These are phyloP conservation scores for Julus scanicus DNA, from an alignment of 2,888 invertebrate genomes.

Conservation along the genomic window DNA sequence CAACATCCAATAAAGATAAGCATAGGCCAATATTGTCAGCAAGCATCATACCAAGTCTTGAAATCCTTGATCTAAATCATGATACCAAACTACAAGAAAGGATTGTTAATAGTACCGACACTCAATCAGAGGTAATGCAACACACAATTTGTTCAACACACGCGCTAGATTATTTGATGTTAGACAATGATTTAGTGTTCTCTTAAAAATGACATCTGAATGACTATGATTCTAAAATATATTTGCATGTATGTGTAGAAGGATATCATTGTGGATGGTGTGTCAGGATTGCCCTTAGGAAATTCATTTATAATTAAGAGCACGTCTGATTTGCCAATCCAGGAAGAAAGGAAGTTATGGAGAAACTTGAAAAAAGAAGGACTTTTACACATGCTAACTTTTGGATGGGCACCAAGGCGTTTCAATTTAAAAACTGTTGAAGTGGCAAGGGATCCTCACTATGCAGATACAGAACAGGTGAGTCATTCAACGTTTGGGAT, in stretches of 20 bases:
- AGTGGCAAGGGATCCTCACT: neutral
- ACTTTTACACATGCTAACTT: conserved; percentile 39
- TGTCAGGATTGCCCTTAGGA: neutral
- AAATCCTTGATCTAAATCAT: neutral
- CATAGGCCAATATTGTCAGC: neutral
- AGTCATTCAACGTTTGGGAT: neutral
- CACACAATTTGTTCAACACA: neutral
- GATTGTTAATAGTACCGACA: neutral
- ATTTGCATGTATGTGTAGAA: neutral
- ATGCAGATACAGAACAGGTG: conserved; percentile 47
- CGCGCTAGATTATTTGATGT: neutral
- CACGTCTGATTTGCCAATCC: conserved; percentile 21
- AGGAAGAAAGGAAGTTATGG: neutral
- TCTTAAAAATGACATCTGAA: neutral
- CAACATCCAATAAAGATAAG: neutral
- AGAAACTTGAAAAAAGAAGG: conserved; percentile 25
- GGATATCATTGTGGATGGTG: conserved; percentile 8
- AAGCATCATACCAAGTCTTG: neutral
- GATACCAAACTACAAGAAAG: neutral
- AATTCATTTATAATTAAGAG: conserved; percentile 10
- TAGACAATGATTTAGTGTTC: neutral
- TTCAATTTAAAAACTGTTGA: neutral
- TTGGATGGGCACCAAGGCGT: conserved; percentile 50
- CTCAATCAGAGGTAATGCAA: neutral
- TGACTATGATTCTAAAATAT: neutral